Evolutionary conservation across 2,797 vertebrate species (phyloP).

Genomic region (Platyrinchus mystaceus): DNA sequence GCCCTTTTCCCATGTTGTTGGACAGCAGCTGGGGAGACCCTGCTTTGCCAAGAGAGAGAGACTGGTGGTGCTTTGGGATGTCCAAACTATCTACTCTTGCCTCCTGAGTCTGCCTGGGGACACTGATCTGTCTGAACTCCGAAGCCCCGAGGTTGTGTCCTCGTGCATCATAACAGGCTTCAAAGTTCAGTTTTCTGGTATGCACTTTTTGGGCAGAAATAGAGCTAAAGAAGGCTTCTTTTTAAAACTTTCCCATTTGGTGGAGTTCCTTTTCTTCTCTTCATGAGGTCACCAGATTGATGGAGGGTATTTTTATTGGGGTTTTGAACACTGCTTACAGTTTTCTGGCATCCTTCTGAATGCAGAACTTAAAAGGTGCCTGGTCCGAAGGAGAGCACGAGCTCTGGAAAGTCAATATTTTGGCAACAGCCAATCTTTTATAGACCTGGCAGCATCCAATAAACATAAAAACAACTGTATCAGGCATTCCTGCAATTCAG

Average conservation of each 20-base stretch:
- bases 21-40: neutral
- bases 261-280: neutral
- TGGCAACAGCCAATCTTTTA: neutral
- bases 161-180: neutral
- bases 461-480: neutral
- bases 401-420: neutral
- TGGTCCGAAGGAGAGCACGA: neutral
- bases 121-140: neutral
- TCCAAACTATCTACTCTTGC: neutral
- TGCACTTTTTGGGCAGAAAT: neutral
- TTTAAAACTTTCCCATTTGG: neutral
- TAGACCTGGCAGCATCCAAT: neutral
- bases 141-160: neutral
- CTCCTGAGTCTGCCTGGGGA: neutral
- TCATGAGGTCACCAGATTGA: neutral
- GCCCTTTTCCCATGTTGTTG: neutral
- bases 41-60: neutral
- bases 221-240: neutral
- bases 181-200: neutral
- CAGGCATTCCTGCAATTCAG: neutral
- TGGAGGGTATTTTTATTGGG: neutral
- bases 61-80: neutral
- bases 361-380: neutral
- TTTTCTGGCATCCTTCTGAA: neutral
- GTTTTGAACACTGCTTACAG: neutral